Percentiles rank a stretch among this genome's conserved stretches.
Evolutionary conservation across 35 echinoderm and acorn worm species (phyloP).

Genomic region (Amphiura filiformis): DNA sequence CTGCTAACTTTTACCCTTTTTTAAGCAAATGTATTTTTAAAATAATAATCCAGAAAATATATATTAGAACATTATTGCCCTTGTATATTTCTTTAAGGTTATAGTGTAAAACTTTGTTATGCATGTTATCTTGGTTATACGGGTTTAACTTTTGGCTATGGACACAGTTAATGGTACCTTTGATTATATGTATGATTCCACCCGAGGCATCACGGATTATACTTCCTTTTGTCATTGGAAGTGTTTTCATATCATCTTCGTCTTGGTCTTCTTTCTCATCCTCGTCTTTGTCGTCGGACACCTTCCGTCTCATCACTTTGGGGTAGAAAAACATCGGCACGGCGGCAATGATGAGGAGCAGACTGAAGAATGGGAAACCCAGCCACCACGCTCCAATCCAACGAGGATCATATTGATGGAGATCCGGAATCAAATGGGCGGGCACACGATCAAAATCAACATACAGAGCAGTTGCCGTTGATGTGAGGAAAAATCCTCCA

Average conservation of each 20-base stretch:
- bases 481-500: neutral
- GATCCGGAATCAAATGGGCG: neutral
- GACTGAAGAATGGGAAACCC: neutral
- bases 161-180: neutral
- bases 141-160: neutral
- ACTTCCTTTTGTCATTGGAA: neutral
- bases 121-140: neutral
- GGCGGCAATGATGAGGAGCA: neutral
- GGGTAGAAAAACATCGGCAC: neutral
- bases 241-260: neutral
- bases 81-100: no score
- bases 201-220: neutral
- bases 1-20: no score
- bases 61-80: neutral
- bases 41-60: neutral
- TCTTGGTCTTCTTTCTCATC: neutral
- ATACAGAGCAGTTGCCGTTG: neutral
- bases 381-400: neutral
- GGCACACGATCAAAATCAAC: neutral
- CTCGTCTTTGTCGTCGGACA: neutral
- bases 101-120: neutral
- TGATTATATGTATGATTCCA: neutral
- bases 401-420: neutral
- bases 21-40: neutral
- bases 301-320: neutral